phyloP scores from a whole-genome alignment of 2,888 invertebrate species.

The Tethea ocularis region DNA sequence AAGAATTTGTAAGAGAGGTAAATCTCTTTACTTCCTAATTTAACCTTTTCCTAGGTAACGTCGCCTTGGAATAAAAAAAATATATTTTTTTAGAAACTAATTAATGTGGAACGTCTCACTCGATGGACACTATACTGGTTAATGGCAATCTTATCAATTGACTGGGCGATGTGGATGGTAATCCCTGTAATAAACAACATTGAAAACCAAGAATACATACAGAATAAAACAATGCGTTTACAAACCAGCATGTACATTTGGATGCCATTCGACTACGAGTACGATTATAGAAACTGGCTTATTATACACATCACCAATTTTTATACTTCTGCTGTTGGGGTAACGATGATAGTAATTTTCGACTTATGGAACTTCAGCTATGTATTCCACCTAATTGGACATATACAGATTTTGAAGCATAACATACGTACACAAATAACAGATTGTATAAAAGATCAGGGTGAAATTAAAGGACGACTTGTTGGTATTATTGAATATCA shows the following conservation, averaged over 20 bases:
- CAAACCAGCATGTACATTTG: conserved; percentile 43
- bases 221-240: conserved; percentile 35
- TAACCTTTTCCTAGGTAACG: background rate
- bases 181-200: conserved; percentile 37
- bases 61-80: no score
- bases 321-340: conserved; percentile 18
- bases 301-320: conserved; percentile 32
- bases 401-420: conserved; percentile 43
- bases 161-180: conserved; percentile 33
- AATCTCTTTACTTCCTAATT: conserved; percentile 3
- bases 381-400: conserved; percentile 44
- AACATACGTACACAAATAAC: conserved; percentile 29
- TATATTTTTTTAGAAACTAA: conserved; percentile 34
- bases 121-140: conserved; percentile 30
- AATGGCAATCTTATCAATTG: conserved; percentile 20
- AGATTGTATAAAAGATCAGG: conserved; percentile 20
- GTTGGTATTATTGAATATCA: conserved; percentile 37
- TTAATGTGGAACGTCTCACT: conserved; percentile 32
- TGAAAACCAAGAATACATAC: conserved; percentile 28
- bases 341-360: conserved; percentile 23
- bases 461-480: conserved; percentile 29
- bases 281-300: conserved; percentile 35
- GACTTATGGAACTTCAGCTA: conserved; percentile 36
- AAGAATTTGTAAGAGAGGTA: conserved; percentile 5
- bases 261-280: conserved; percentile 46